These are phyloP conservation scores for Peromyscus attwateri DNA, from an alignment of 2,797 vertebrate genomes.

Conservation along the genomic window DNA sequence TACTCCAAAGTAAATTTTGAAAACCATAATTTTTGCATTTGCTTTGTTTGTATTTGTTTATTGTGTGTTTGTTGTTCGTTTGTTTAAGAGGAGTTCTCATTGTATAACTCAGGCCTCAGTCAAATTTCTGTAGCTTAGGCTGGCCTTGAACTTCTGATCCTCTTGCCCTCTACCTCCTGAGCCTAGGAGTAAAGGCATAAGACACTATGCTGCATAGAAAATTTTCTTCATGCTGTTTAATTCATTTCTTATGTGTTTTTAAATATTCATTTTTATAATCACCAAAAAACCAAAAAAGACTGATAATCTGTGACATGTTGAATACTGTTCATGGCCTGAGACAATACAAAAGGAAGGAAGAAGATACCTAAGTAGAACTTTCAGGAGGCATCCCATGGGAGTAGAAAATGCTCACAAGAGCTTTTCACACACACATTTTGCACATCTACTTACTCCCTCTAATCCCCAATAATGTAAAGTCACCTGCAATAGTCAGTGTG, in stretches of 20 bases:
- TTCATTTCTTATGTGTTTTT: not conserved
- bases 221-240: no score
- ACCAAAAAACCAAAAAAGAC: not conserved
- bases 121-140: not conserved
- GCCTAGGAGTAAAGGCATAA: not conserved
- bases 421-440: not conserved
- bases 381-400: not conserved
- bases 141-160: not conserved
- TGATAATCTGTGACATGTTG: not conserved
- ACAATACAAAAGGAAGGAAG: not conserved
- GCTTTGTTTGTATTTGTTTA: not conserved
- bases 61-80: not conserved
- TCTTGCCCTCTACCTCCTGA: not conserved
- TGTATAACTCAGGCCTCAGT: not conserved
- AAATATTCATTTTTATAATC: not conserved
- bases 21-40: not conserved
- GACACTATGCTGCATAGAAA: not conserved
- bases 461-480: not conserved
- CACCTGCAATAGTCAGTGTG: not conserved
- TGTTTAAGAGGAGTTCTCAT: not conserved
- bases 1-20: not conserved
- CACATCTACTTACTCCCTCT: not conserved
- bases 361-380: not conserved
- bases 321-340: not conserved
- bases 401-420: not conserved